Base-by-base conservation (phyloP, 2,797 vertebrate species). In the Coranthus polyacanthus region DNA sequence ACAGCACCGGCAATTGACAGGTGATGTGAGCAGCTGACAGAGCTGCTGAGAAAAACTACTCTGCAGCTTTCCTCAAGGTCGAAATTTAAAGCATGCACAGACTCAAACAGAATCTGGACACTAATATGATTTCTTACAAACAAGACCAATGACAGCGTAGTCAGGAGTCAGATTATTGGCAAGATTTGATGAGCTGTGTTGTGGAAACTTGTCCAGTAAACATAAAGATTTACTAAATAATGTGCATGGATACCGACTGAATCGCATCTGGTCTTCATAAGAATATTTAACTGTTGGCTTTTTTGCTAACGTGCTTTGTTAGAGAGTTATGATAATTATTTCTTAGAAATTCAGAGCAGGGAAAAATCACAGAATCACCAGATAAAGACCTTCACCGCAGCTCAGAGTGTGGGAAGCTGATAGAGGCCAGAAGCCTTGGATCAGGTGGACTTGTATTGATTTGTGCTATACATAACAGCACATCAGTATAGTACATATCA, bases 201-300 rank as follows among this genome's bases (percentile, higher is more conserved):
- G 72, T 86, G 71, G 80, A 32, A 32, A 32, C 29, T 32, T 32
- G 7, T 32, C 29, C 29, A 10, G 7, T 32, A 83, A 78, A 82
- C 68, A 69, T 56, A 70, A 77, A 51, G 62, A 85, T 77, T 84
- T 76, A n/a, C 70, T 72, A 86, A 82, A 88, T 70, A 75, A 80
- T 47, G 65, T 73, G 80, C 58, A 53, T 70, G 76, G 78, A 84
- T 56, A 79, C 74, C 63, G 77, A 74, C 39, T n/a, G 43, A 75
- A 71, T 82, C 88, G 83, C 89, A 93, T 92, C 88, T 90, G 87
- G 84, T 84, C 72, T 63, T 85, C 75, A 78, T 86, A 79, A 89
- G 73, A 85, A 80, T 72, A 77, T 83, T 85, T 80, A 79, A 78
- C 82, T 81, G 67, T 81, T 83, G 68, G 70, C 72, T 78, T 81